Evolutionary conservation across 2,113 vertebrate species (phyloP), one percentile per base, ranked within the genome.

Genomic region (Nerophis lumbriciformis): DNA sequence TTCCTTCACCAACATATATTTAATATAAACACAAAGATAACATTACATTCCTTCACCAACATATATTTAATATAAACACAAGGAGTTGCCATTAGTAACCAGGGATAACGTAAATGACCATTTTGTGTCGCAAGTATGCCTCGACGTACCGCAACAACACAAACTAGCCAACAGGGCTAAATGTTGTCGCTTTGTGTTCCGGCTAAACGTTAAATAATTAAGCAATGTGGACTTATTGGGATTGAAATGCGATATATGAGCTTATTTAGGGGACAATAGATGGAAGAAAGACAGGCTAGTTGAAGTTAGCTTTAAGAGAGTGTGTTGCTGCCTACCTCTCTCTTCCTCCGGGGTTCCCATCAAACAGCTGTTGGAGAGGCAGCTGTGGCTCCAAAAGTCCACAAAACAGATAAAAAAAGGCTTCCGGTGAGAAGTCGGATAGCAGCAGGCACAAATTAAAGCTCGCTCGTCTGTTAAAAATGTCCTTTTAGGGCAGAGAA

Each of bases 281-380:
- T 15, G 3, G 11, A 45, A n/a, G 44, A 6, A 57, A 16, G 19
- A 10, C 10, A 16, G 44, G 55, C 38, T 44, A 44, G 47, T 71
- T 63, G 68, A 68, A 66, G 74, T 53, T 80, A 79, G 55, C 55
- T 44, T 57, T 16, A 5, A 5, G 38, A 0, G 13, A 64, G 35
- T 9, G 14, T 38, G 54, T 42, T 39, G 55, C 65, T 57, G 49
- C 84, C 87, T 58, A 91, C 91, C 90, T 88, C 78, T 81, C 48
- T 91, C 90, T 63, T 87, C 86, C 69, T 86, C 81, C 65, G 83
- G 88, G 64, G 86, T 87, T 75, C 88, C 90, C 91, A 92, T 92
- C 52, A 83, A 87, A 86, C 73, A 66, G 76, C 75, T 77, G 65
- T 73, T 42, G 47, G 59, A 37, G 64, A 69, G 50, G n/a, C 63